Conservation (phyloP, 2,797 vertebrate genomes). For the Pangasius mekongensis region DNA sequence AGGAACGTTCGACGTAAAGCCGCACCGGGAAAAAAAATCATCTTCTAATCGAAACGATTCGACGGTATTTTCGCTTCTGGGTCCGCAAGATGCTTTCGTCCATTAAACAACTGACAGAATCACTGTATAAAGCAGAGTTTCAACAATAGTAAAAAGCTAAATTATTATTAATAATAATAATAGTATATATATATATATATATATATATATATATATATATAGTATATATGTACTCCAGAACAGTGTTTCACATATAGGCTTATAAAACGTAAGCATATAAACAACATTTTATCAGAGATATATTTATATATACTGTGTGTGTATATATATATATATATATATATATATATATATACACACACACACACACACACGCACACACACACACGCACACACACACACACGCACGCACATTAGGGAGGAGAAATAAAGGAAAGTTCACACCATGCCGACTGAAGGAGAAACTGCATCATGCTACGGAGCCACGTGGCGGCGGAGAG, state of each 20-base stretch:
- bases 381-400: constrained; percentile 70
- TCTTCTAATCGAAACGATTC: not conserved
- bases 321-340: not conserved
- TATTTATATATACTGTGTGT: constrained; percentile 72
- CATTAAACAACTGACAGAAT: constrained; percentile 74
- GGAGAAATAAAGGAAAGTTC: constrained; percentile 73
- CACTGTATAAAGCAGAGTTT: constrained; percentile 61
- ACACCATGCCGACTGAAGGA: constrained; percentile 81
- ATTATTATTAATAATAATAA: constrained; percentile 63
- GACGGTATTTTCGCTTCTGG: not conserved
- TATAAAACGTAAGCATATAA: constrained; percentile 86
- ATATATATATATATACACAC: no score
- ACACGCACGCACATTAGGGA: constrained; percentile 57
- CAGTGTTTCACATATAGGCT: constrained; percentile 83
- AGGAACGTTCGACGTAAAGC: not conserved
- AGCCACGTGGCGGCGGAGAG: constrained; percentile 60
- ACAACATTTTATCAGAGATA: constrained; percentile 57
- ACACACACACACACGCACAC: constrained; percentile 17
- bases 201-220: constrained; percentile 64
- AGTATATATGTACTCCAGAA: constrained; percentile 69
- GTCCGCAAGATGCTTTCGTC: constrained; percentile 1
- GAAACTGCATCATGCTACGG: constrained; percentile 79
- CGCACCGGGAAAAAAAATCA: not conserved
- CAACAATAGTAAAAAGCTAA: constrained; percentile 65
- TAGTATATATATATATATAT: constrained; percentile 64